phyloP scores from a whole-genome alignment of 2,888 invertebrate genomes.

The Melanchra persicariae region DNA sequence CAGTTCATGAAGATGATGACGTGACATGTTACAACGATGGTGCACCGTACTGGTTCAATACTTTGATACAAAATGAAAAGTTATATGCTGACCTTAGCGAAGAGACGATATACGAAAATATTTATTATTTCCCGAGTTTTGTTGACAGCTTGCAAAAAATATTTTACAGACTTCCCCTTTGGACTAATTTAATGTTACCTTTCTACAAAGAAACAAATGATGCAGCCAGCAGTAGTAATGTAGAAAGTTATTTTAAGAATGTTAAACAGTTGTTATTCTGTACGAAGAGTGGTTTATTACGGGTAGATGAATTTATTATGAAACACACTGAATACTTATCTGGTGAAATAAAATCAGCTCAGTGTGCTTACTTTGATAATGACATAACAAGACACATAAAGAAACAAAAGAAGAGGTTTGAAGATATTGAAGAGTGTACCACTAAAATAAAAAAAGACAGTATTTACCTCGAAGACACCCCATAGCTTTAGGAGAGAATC shows the following conservation, averaged over 20 bases:
- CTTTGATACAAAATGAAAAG: conserved; percentile 33
- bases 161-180: conserved; percentile 33
- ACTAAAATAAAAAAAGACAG: conserved; percentile 1
- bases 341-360: conserved; percentile 32
- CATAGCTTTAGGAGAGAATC: conserved; percentile 22
- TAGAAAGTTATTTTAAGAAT: conserved; percentile 46
- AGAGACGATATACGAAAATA: conserved; percentile 31
- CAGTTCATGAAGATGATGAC: conserved; percentile 26
- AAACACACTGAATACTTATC: conserved; percentile 42
- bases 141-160: conserved; percentile 31
- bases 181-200: conserved; percentile 40
- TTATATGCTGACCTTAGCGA: conserved; percentile 35
- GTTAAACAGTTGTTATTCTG: conserved; percentile 27
- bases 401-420: conserved; percentile 6
- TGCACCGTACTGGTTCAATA: conserved; percentile 11
- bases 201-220: conserved; percentile 20
- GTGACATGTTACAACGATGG: conserved; percentile 14
- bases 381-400: conserved; percentile 15
- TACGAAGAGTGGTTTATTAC: conserved; percentile 30
- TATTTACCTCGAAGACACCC: no score
- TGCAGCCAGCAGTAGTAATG: conserved; percentile 34
- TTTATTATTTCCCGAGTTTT: conserved; percentile 43
- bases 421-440: not conserved
- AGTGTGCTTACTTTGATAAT: conserved; percentile 18
- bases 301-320: conserved; percentile 40